phyloP scores from a whole-genome alignment of 2,113 vertebrate genomes.

The Parotia lawesii region DNA sequence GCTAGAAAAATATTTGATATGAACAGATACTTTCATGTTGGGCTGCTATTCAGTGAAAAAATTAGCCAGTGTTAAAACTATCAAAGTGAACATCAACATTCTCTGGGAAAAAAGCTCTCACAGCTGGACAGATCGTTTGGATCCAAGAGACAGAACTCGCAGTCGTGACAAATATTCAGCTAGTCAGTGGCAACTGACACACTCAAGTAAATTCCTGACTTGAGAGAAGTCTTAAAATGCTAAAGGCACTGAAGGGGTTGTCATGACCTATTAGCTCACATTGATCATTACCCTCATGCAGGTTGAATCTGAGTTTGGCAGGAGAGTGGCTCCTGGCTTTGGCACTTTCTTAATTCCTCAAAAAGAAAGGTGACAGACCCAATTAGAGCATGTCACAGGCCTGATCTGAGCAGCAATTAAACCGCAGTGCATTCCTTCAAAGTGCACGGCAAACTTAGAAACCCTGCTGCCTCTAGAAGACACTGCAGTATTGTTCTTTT shows the following conservation, averaged over 20 bases:
- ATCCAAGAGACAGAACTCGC: not conserved
- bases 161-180: not conserved
- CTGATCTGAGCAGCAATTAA: not conserved
- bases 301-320: not conserved
- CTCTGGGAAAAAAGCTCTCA: not conserved
- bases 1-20: not conserved
- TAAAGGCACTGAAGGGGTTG: not conserved
- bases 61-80: not conserved
- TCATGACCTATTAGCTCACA: not conserved
- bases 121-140: not conserved
- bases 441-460: not conserved
- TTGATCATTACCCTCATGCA: rapidly evolving
- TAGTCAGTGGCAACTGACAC: not conserved
- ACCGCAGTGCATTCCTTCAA: not conserved
- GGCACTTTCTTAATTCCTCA: not conserved
- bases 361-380: not conserved
- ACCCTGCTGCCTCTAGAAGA: not conserved
- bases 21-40: not conserved
- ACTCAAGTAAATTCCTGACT: not conserved
- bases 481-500: conserved; percentile 1
- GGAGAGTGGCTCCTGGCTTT: not conserved
- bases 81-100: not conserved
- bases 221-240: not conserved
- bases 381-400: not conserved
- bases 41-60: not conserved